phyloP scores from a whole-genome alignment of 1,140 invertebrate genomes.

The Palaemon carinicauda region DNA sequence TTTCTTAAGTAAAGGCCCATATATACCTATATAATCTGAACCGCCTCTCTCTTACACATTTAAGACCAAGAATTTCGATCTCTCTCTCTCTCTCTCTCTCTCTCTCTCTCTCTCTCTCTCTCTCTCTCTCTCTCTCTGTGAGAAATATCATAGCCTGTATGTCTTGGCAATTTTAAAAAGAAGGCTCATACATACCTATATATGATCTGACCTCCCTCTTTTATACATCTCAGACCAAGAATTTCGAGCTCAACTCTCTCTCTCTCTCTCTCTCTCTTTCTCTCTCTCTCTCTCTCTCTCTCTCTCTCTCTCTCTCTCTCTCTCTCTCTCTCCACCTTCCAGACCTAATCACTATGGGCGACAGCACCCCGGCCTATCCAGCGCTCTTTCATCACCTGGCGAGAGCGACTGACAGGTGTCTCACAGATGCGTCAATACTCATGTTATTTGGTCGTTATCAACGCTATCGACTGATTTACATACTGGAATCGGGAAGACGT shows the following conservation, averaged over 20 bases:
- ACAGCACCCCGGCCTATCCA: background rate
- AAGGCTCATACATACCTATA: too few species aligned
- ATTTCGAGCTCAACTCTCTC: background rate
- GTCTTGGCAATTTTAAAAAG: too few species aligned
- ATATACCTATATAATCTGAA: too few species aligned
- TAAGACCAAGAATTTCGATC: too few species aligned
- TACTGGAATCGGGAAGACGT: slow-evolving; percentile 8
- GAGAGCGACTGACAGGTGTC: slow-evolving; percentile 22
- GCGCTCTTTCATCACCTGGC: background rate
- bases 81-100: background rate
- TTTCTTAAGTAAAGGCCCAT: too few species aligned
- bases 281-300: background rate
- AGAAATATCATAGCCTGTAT: too few species aligned
- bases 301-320: background rate
- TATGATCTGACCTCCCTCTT: background rate
- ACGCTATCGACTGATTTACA: slow-evolving; percentile 24
- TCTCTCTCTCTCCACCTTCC: background rate
- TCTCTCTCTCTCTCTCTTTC: background rate
- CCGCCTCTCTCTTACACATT: too few species aligned
- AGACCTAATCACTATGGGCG: slow-evolving; percentile 36
- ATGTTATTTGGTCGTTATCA: slow-evolving; percentile 50
- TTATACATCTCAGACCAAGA: background rate
- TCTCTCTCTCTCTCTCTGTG: too few species aligned
- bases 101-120: background rate
- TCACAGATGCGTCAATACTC: slow-evolving; percentile 38